Conservation (phyloP, 2,797 vertebrate species). For the Acanthopagrus latus region DNA sequence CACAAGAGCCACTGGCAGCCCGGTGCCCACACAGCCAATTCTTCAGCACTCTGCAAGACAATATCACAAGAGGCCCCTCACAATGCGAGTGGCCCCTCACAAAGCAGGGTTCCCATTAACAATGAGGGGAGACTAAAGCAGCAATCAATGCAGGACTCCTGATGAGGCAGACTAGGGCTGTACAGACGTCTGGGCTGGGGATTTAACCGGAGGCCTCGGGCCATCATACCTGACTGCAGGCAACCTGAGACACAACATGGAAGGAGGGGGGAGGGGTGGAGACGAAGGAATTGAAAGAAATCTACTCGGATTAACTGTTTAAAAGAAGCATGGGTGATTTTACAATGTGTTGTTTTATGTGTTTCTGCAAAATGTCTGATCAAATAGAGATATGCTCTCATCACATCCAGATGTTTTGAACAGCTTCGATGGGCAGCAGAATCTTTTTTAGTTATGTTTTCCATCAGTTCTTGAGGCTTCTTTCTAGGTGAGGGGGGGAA, state of each 20-base stretch:
- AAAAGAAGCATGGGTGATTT: not conserved
- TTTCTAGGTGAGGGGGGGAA: not conserved
- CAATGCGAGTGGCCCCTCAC: conserved; percentile 61
- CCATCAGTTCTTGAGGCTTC: not conserved
- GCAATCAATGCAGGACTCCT: conserved; percentile 74
- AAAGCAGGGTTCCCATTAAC: conserved; percentile 68
- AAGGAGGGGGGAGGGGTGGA: conserved; percentile 14
- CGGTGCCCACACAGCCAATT: conserved; percentile 54
- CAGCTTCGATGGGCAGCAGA: not conserved
- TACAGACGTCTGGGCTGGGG: conserved; percentile 83
- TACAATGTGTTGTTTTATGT: conserved; percentile 1
- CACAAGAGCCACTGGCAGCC: conserved; percentile 65
- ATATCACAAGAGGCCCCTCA: conserved; percentile 63
- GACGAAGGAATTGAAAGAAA: conserved; percentile 23
- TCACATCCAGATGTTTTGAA: conserved; percentile 6
- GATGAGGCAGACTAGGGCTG: conserved; percentile 65
- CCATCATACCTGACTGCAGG: conserved; percentile 75
- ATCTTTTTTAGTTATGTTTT: not conserved
- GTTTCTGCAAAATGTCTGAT: conserved; percentile 12
- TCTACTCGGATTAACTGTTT: not conserved
- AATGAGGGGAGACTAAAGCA: conserved; percentile 66
- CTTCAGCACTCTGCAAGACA: conserved; percentile 59
- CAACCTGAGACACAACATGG: conserved; percentile 69
- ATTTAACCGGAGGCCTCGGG: conserved; percentile 76
- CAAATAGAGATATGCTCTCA: conserved; percentile 3